Percentiles rank a stretch among this genome's conserved stretches.
phyloP scores from a whole-genome alignment of 2,888 invertebrate genomes.

The Metallyticus violacea region DNA sequence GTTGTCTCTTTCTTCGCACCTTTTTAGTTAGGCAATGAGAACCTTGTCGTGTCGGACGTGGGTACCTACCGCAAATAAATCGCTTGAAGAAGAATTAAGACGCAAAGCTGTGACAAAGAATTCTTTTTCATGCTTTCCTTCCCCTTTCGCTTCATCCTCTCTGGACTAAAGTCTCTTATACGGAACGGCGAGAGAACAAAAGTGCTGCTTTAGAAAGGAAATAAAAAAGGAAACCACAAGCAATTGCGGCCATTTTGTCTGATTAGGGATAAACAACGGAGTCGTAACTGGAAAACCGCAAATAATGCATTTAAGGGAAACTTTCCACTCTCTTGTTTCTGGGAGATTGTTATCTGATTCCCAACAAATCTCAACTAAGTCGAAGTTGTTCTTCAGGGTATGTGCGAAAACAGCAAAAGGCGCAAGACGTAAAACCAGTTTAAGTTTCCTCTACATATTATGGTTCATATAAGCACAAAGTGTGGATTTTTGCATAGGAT shows the following conservation, averaged over 20 bases:
- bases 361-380: background rate
- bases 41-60: background rate
- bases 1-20: conserved; percentile 8
- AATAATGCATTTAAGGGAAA: background rate
- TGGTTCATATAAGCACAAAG: too few species aligned
- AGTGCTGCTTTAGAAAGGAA: background rate
- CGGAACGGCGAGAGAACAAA: background rate
- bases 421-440: too few species aligned
- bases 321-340: background rate
- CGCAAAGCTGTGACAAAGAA: conserved; percentile 5
- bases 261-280: conserved; percentile 3
- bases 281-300: background rate
- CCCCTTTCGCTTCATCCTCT: background rate
- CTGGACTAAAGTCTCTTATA: conserved; percentile 2
- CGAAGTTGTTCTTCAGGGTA: background rate
- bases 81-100: conserved; percentile 18
- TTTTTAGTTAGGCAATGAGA: conserved; percentile 22
- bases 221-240: background rate
- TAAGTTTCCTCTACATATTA: too few species aligned
- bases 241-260: conserved; percentile 4
- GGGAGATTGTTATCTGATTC: background rate
- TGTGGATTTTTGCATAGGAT: too few species aligned
- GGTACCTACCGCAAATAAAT: background rate
- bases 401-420: too few species aligned
- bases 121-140: background rate